A percentile compares a stretch with the other conserved stretches of the same genome.
Conservation (phyloP, 2,888 invertebrate species). For the Ochlodes sylvanus region DNA sequence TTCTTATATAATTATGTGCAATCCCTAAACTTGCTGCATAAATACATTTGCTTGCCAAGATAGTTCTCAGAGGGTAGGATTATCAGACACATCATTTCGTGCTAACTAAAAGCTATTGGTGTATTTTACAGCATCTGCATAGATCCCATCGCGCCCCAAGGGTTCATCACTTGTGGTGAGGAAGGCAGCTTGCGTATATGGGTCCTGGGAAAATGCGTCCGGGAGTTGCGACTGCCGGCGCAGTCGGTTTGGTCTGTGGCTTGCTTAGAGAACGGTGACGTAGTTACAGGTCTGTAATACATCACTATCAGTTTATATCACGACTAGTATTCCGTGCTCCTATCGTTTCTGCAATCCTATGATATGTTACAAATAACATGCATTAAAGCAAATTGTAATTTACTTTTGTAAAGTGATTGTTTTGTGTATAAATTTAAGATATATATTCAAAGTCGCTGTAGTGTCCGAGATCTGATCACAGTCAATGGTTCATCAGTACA, state of each 20-base stretch:
- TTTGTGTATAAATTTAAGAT: no score
- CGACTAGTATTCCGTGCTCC: neutral
- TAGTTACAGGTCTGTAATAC: conserved; percentile 89
- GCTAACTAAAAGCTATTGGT: neutral
- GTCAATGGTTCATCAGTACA: no score
- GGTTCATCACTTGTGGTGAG: conserved; percentile 94
- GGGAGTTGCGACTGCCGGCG: conserved; percentile 91
- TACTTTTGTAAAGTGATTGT: no score
- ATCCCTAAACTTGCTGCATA: no score
- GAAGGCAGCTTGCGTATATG: conserved; percentile 94
- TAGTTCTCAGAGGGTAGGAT: no score
- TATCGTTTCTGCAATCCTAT: neutral
- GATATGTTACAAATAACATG: neutral
- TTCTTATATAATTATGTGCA: no score
- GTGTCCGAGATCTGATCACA: no score
- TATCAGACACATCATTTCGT: no score
- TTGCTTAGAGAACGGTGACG: conserved; percentile 93
- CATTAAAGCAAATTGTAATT: no score
- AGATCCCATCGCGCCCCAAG: conserved; percentile 80
- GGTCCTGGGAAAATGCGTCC: conserved; percentile 86
- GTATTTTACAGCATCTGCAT: conserved; percentile 79
- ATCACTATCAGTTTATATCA: neutral
- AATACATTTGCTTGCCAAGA: no score
- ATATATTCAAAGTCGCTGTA: no score
- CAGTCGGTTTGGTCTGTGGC: conserved; percentile 95